Base-by-base conservation (phyloP, 2,888 invertebrate genomes). In the Agrochola litura region DNA sequence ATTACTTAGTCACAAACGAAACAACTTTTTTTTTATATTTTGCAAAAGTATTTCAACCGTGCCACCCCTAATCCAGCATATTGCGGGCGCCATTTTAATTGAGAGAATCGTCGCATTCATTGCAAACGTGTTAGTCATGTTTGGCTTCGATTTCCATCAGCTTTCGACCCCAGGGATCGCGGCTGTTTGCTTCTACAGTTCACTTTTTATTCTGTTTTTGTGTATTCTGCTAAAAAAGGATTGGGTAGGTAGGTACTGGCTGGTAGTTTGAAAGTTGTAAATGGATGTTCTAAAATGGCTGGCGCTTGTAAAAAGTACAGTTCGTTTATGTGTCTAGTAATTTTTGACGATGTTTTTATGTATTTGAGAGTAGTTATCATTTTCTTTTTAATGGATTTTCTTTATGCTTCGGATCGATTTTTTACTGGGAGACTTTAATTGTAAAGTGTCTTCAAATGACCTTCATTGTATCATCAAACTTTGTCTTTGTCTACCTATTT, bases 141-240 rank as follows among this genome's bases (percentile, higher is more conserved):
- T 88, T 88, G 87, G 82, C 89, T 89, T 89, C 84, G 87, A 89
- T 89, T 88, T 85, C 89, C 89, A 89, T 89, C 89, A 84, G 81
- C 77, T 77, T 74, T 70, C 77, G 82, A 82, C 87, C 84, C 84
- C 30, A 52, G 83, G 84, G 89, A 83, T 77, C 82, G 86, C 10
- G 65, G 68, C 71, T 73, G 69, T 82, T 84, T 82, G 70, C 73
- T 76, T 65, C 46, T 68, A 66, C 76, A 75, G 64, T 80, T 79
- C 71, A 12, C 25, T 79, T 81, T 80, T 85, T 76, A 79, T 78
- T 67, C 69, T 61, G 69, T 85, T 88, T 82, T 73, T 75, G 69
- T 58, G 63, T 60, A 79, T 70, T 69, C 78, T 63, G 65, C 72
- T 64, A 68, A 63, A 82, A 83, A 78, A 76, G 58, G 60, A 71